These are phyloP conservation scores for Aphidoletes aphidimyza DNA, from an alignment of 2,888 invertebrate genomes.

Conservation along the genomic window DNA sequence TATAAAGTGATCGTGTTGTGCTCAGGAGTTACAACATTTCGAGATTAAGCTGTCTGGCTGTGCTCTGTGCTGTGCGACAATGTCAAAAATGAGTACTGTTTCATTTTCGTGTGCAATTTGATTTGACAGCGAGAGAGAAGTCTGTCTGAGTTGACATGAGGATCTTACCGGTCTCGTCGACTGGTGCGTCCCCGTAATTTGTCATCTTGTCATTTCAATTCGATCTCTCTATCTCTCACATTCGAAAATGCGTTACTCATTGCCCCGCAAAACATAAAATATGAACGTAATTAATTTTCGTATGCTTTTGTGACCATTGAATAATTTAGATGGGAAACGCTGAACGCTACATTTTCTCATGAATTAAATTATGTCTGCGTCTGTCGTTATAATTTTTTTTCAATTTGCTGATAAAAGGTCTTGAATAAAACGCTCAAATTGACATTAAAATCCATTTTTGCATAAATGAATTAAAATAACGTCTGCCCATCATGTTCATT, in stretches of 20 bases:
- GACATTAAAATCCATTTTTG: too few species aligned
- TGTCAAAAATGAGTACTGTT: too few species aligned
- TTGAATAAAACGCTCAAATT: too few species aligned
- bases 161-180: not conserved
- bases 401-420: too few species aligned
- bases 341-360: not conserved
- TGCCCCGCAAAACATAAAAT: not conserved
- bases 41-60: not conserved
- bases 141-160: not conserved
- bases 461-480: too few species aligned
- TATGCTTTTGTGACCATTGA: not conserved
- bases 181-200: not conserved
- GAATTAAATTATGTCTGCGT: too few species aligned
- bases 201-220: not conserved
- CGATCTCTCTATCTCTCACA: too few species aligned
- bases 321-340: not conserved
- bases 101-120: not conserved
- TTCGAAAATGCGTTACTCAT: not conserved
- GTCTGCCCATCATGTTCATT: too few species aligned
- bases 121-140: not conserved
- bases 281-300: slow-evolving; percentile 24
- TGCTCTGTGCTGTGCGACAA: too few species aligned
- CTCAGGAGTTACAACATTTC: too few species aligned
- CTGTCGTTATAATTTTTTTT: too few species aligned
- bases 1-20: too few species aligned